phyloP scores from a whole-genome alignment of 2,888 invertebrate species.

The Campoplex capitator region DNA sequence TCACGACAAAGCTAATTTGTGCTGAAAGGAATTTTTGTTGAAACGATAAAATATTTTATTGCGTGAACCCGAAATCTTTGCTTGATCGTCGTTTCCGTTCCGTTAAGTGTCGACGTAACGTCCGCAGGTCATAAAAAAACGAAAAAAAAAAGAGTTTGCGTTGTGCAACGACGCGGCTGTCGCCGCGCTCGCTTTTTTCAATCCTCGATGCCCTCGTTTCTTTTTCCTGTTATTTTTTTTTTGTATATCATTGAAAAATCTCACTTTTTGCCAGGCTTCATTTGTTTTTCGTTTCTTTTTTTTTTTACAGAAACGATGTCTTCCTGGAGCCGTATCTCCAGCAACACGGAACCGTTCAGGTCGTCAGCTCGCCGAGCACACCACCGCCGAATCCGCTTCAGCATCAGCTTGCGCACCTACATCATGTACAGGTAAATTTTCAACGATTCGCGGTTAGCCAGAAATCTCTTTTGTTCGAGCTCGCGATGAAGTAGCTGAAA shows the following conservation, averaged over 20 bases:
- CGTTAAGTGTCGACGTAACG: conserved; percentile 43
- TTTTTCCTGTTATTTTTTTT: not conserved
- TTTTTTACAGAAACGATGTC: conserved; percentile 89
- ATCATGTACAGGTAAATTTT: conserved; percentile 84
- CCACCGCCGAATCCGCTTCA: conserved; percentile 83
- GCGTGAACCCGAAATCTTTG: too few species aligned
- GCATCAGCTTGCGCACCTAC: conserved; percentile 86
- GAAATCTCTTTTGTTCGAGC: too few species aligned
- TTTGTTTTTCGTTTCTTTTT: conserved; percentile 78
- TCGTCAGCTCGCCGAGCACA: conserved; percentile 82
- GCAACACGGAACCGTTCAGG: conserved; percentile 82
- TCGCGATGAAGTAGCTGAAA: not conserved
- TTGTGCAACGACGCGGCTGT: conserved; percentile 53
- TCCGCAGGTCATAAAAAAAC: conserved; percentile 38
- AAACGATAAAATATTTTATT: too few species aligned
- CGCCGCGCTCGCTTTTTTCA: conserved; percentile 18
- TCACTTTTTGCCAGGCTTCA: not conserved
- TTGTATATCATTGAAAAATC: conserved; percentile 27
- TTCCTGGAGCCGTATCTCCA: conserved; percentile 91
- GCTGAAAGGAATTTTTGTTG: too few species aligned
- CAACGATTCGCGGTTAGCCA: not conserved
- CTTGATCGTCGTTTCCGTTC: conserved; percentile 43
- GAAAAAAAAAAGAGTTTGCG: conserved; percentile 11
- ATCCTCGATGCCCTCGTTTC: not conserved
- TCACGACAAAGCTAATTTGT: too few species aligned